Evolutionary conservation across 2,888 invertebrate genomes (phyloP), one percentile per base, ranked within the genome.

Genomic region (Aethes cnicana): DNA sequence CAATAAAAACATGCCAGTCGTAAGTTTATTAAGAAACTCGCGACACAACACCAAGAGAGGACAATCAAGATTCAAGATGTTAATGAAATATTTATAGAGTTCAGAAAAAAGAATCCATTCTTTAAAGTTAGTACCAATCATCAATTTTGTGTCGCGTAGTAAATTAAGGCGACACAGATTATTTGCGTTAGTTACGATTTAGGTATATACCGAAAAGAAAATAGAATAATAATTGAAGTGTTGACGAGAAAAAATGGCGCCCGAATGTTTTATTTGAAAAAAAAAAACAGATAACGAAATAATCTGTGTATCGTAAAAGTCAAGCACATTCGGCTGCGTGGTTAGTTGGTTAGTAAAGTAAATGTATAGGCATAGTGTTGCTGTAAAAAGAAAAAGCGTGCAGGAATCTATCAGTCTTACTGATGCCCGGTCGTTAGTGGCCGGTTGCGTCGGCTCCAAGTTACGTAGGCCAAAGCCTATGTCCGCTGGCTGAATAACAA

Each of bases 391-490:
- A 56, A 54, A 68, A 58, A 62, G 73, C 80, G 81, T 84, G 84
- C 84, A 75, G 70, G 61, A 54, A 65, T 69, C 59, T 59, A 66
- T 75, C 69, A 72, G 68, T 75, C 88, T 88, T 89, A 88, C 88
- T 80, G 82, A 64, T 68, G 77, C 80, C 69, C 83, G 74, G 76
- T 87, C 87, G 72, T 77, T 76, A 82, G 74, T 77, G 74, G 77
- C 72, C 65, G 79, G 69, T 76, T 82, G 84, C 66, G 80, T 69
- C 48, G 80, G 61, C 67, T 88, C 88, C 85, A 88, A 65, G 76
- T 83, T 84, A 73, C 78, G 78, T 37, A 88, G 85, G 66, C 84
- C 84, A 75, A 84, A 80, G 72, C 79, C 81, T 76, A 84, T 74
- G 66, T 88, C 87, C 66, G 79, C 74, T 58, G 85, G 80, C 89